Base-by-base conservation (phyloP, 2,888 invertebrate species). In the Cataglyphis altisquamis region DNA sequence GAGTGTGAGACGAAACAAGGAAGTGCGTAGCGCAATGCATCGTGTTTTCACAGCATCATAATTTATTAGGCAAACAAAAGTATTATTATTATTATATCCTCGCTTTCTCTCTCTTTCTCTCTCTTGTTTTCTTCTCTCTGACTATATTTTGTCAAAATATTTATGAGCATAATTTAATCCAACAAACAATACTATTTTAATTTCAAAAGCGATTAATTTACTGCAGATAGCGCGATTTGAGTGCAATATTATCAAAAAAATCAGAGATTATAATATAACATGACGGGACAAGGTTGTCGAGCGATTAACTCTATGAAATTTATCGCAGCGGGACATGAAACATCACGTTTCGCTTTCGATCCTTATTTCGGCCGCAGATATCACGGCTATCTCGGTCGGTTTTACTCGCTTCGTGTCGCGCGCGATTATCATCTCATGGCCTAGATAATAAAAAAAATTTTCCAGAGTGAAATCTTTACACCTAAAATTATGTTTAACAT, bases 271-370 rank as follows among this genome's bases (percentile, higher is more conserved):
- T 15, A 25, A 15, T 21, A 70, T 2, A n/a, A 52, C 39, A 39
- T 73, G 32, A 80, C 36, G 36, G 32, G 25, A 63, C 29, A 21
- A 64, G 63, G 29, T 82, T 2, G 15, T 82, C 41, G 66, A 6
- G n/a, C 62, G 82, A 77, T 80, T 80, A 68, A 68, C 10, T 68
- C n/a, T n/a, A 83, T 36, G 45, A 83, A 62, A 72, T 52, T 81
- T 83, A 83, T 83, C 80, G 64, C 41, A 72, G 39, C 64, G 41
- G 6, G 55, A 39, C 36, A 62, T 29, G 25, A 67, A 81, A 78
- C 32, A 29, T 85, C 86, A 86, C 83, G 86, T 80, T 84, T 84
- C 82, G 66, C 85, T 83, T 80, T 83, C 68, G 73, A 77, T 81
- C 80, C 29, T 68, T 55, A 80, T 86, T 86, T 70, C 55, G 75